Base-by-base conservation (phyloP, 2,113 vertebrate genomes). In the Danionella cerebrum region DNA sequence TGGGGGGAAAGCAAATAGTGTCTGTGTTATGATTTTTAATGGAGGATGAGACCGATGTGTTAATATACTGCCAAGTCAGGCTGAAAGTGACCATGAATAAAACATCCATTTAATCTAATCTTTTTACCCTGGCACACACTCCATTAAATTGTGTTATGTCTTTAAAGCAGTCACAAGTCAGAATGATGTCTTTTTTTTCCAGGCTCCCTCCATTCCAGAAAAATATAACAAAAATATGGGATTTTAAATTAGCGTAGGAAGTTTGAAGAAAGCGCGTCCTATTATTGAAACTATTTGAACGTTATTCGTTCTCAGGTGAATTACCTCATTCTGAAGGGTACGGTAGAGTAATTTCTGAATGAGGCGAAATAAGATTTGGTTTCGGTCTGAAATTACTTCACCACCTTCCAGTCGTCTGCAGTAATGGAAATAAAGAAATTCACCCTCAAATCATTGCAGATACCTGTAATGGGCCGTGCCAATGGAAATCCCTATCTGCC, bases 61-160 rank as follows among this genome's bases (percentile, higher is more conserved):
- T 65, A 67, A 73, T 77, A 71, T 73, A 67, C 71, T 73, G 71
- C 67, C 64, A 67, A 77, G 67, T 44, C 64, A 52, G 57, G 63
- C 67, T 73, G 64, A 71, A 68, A 71, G 67, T 71, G 63, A 71
- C 71, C 75, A 77, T 77, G 67, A 77, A 77, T 77, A 77, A 77
- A 77, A 77, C 71, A 73, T 71, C 44, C 18, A 45, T 65, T 67
- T 77, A 71, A 77, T 71, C 66, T 73, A 73, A 77, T 73, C 57
- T 67, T 73, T 76, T 77, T 68, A 67, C 57, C 64, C 67, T 11
- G 66, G 55, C 50, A 48, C 63, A 71, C 65, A 66, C 64, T 73
- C 64, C 71, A 77, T 74, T 74, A 73, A 77, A 73, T 68, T 51
- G 55, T 51, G 65, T 67, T 67, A 77, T 64, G 47, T 65, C 55